Base-by-base conservation (phyloP, 2,797 vertebrate genomes). In the Aplochiton taeniatus region DNA sequence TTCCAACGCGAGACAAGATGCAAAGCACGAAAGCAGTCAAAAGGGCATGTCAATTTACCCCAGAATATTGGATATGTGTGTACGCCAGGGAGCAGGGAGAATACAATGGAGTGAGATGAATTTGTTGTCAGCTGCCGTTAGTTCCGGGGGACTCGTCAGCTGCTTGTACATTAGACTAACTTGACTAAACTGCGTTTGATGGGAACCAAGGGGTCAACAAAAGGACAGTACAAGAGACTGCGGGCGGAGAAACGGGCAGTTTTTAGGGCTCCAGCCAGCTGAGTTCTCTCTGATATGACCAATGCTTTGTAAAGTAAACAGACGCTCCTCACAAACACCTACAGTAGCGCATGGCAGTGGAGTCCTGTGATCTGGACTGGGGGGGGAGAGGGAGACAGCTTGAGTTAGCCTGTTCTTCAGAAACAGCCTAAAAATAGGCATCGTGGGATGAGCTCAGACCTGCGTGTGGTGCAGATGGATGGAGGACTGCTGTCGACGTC, bases 271-370 rank as follows among this genome's bases (percentile, higher is more conserved):
- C 63, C 58, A 50, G 63, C 64, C 69, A 14, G 53, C 57, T 60
- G 58, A 57, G 17, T 43, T 47, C 72, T 78, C 54, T 57, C 20
- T 68, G 77, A 88, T 82, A 75, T 82, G 82, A 89, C 85, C 86
- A 88, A 89, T 78, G 78, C 74, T 79, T 70, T 54, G 75, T 74
- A 82, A 85, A 79, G 82, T 84, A 84, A 90, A 87, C 80, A 86
- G 75, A 69, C 78, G 70, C 79, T 83, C 70, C 84, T 79, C 78
- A 76, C 49, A 63, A 81, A 85, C 85, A 85, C 87, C 88, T 83
- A 83, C 86, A 77, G 74, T 74, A 71, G 73, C 66, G 68, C 81
- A 84, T 83, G 79, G 76, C 79, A 72, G 41, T 9, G 9, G 55
- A 11, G 31, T 13, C 16, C 42, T 42, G 57, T 16, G 43, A 19